These are phyloP conservation scores for Hylomyscus alleni DNA, from an alignment of 2,797 vertebrate genomes.

Conservation along the genomic window DNA sequence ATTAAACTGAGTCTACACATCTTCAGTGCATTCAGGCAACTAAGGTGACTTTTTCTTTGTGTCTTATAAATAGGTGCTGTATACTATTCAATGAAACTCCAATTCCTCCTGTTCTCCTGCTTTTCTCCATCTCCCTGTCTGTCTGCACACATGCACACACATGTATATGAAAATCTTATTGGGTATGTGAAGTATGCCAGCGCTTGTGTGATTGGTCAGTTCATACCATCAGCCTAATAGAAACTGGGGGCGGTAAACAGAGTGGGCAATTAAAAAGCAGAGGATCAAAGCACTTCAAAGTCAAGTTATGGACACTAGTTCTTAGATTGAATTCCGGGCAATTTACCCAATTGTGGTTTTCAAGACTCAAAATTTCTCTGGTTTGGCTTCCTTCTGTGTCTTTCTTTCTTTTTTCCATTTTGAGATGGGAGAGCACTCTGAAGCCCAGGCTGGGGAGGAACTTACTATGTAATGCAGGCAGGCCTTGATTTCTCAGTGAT, in stretches of 20 bases:
- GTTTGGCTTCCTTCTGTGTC: too few relatives aligned
- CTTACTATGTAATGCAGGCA: not conserved
- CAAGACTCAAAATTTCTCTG: slow-evolving; percentile 38
- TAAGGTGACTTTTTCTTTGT: not conserved
- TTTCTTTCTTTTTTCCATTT: not conserved
- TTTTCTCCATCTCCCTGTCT: not conserved
- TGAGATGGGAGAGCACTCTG: not conserved
- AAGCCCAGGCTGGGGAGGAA: not conserved
- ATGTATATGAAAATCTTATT: not conserved
- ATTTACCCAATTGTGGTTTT: slow-evolving; percentile 36
- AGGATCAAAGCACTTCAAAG: not conserved
- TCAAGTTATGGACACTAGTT: not conserved
- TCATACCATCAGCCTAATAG: not conserved
- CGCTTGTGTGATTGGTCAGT: not conserved
- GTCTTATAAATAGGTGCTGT: not conserved
- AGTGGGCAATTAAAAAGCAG: not conserved
- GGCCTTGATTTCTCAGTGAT: not conserved
- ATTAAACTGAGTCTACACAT: not conserved
- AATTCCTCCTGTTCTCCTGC: not conserved
- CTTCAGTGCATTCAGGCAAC: not conserved
- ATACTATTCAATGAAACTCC: not conserved
- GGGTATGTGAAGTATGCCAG: not conserved
- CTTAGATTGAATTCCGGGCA: slow-evolving; percentile 21
- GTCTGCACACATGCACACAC: not conserved
- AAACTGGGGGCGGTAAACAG: not conserved